Base-by-base conservation (phyloP, 2,888 invertebrate genomes). In the Apamea sordens region DNA sequence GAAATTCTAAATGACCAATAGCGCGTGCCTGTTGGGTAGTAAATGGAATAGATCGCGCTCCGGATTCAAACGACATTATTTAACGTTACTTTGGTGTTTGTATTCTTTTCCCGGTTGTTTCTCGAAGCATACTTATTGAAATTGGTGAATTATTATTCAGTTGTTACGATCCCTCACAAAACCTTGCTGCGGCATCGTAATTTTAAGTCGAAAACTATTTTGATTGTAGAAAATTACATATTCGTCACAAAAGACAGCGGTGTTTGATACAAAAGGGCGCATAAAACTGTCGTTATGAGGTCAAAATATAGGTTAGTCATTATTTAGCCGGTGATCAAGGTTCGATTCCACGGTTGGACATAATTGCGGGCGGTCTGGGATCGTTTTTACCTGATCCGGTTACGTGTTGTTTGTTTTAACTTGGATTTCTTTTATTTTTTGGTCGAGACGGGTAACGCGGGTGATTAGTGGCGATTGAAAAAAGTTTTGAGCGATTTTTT, bases 221-320 rank as follows among this genome's bases (percentile, higher is more conserved):
- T 77, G 80, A 88, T 86, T 85, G 76, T 78, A 71, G 77, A 79
- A 90, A 91, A 92, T 92, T 88, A 89, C 78, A 88, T 67, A 78
- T 78, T 77, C 80, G 80, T 83, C 81, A 74, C 69, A 80, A 93
- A 92, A 92, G 92, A 92, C 91, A 92, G 90, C 79, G 84, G 84
- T 50, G 32, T 89, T 88, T 87, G 80, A 89, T 89, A 85, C 82
- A 76, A 88, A 87, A 87, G 85, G 76, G 86, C 84, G 88, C 89
- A 84, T 93, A 93, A 93, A 94, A 93, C 87, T 91, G 92, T 93
- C 90, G 90, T 93, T 93, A 92, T 90, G 90, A 92, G 91, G 89
- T 93, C 93, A 94, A 95, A 96, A 93, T 95, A 96, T 94, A 95
- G 95, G 95, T 94, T 95, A 92, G 90, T 89, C 86, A 89, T 91